Percentiles rank a stretch among this genome's conserved stretches.
phyloP scores from a whole-genome alignment of 2,113 vertebrate species.

The Lepus europaeus region DNA sequence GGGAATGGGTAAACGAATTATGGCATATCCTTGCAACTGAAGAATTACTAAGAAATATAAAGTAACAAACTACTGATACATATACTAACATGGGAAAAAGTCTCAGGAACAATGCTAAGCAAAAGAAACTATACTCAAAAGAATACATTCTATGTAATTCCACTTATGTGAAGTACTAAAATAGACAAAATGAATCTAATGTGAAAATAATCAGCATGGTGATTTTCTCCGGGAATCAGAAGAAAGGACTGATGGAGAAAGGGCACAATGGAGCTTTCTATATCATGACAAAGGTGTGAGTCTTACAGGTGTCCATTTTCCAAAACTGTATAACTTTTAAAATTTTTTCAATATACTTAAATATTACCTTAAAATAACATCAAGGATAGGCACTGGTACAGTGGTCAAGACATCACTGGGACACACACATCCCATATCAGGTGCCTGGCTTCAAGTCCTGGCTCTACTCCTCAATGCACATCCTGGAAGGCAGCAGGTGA shows the following conservation, averaged over 20 bases:
- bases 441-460: too few relatives aligned
- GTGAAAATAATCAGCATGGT: conserved; percentile 13
- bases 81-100: neutral
- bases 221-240: neutral
- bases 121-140: neutral
- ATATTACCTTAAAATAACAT: neutral
- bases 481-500: too few relatives aligned
- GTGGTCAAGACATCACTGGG: too few relatives aligned
- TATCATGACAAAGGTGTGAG: neutral
- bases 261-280: neutral
- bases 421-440: too few relatives aligned
- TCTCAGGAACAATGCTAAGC: neutral
- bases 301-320: neutral
- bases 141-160: neutral
- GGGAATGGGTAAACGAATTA: neutral
- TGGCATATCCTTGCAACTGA: neutral
- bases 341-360: neutral
- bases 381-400: too few relatives aligned
- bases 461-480: too few relatives aligned
- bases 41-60: neutral
- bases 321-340: neutral
- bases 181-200: neutral
- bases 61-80: neutral
- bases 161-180: conserved; percentile 1
- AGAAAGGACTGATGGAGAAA: neutral